Conservation (phyloP, 2,888 invertebrate species). For the Drosophila melanocephala region DNA sequence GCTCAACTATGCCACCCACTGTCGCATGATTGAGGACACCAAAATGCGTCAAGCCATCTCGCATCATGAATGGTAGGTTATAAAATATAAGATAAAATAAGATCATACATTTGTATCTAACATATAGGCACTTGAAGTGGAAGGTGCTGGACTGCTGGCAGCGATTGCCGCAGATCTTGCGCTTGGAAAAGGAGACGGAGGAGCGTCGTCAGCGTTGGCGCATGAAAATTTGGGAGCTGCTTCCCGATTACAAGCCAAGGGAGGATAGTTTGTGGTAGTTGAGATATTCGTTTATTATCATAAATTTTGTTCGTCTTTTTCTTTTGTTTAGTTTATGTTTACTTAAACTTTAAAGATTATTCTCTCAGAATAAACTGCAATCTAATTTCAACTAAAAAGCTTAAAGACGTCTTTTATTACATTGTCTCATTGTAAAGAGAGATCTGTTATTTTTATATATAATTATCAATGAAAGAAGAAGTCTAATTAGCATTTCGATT, state of each 20-base stretch:
- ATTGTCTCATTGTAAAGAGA: not conserved
- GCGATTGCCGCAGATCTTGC: conserved; percentile 88
- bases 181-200: conserved; percentile 89
- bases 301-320: conserved; percentile 9
- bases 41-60: conserved; percentile 85
- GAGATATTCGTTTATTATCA: conserved; percentile 13
- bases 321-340: conserved; percentile 11
- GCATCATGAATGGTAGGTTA: conserved; percentile 84
- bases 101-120: not conserved
- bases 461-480: not conserved
- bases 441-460: not conserved
- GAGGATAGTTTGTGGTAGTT: conserved; percentile 73
- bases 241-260: conserved; percentile 89
- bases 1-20: conserved; percentile 85
- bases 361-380: not conserved
- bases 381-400: not conserved
- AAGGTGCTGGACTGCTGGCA: conserved; percentile 88
- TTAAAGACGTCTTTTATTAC: not conserved
- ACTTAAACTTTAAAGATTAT: not conserved
- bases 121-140: conserved; percentile 84
- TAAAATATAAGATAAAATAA: not conserved
- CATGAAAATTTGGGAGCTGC: conserved; percentile 89
- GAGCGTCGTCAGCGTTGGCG: conserved; percentile 90
- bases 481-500: not conserved
- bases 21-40: conserved; percentile 86